Evolutionary conservation across 2,113 vertebrate species (phyloP), one percentile per base, ranked within the genome.

Genomic region (Colistium nudipinnis): DNA sequence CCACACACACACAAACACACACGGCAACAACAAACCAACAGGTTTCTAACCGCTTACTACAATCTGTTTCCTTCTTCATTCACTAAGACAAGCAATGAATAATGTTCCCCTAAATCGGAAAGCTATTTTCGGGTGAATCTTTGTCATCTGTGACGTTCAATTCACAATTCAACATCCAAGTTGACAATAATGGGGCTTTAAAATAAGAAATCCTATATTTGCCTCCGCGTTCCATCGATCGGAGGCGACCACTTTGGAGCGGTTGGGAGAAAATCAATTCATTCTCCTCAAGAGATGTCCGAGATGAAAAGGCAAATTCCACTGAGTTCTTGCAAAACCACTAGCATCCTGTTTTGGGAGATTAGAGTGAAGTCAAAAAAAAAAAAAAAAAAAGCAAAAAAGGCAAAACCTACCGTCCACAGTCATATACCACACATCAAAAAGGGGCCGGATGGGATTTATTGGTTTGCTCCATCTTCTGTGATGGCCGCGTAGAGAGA

Each of bases 381-480:
- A n/a, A n/a, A n/a, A n/a, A n/a, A n/a, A 30, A 11, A 51, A 54
- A 61, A 22, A 56, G 76, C 76, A 30, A 11, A 51, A 54, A 61
- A 22, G 59, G 76, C 76, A 88, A 64, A 4, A 59, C 38, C 66
- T 17, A 86, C 76, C 85, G 47, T 86, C 92, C 88, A 85, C 81
- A 74, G 87, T 88, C 88, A 91, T 87, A 88, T 84, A 92, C 90
- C 91, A 76, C 89, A 92, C 83, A 82, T 78, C 54, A 56, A 3
- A 38, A 11, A 47, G 20, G 27, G 19, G 17, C 22, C 22, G 1
- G 20, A 33, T 13, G 11, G 6, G 38, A 62, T 4, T 27, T 54
- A 5, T 54, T 47, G 20, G 7, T 64, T 41, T 28, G 19, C 14
- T 73, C 30, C 1, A 25, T 75, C 70, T 85, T 88, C 83, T 78